A percentile compares a stretch with the other conserved stretches of the same genome.
phyloP scores from a whole-genome alignment of 2,888 invertebrate species.

The Xiphydria camelus region DNA sequence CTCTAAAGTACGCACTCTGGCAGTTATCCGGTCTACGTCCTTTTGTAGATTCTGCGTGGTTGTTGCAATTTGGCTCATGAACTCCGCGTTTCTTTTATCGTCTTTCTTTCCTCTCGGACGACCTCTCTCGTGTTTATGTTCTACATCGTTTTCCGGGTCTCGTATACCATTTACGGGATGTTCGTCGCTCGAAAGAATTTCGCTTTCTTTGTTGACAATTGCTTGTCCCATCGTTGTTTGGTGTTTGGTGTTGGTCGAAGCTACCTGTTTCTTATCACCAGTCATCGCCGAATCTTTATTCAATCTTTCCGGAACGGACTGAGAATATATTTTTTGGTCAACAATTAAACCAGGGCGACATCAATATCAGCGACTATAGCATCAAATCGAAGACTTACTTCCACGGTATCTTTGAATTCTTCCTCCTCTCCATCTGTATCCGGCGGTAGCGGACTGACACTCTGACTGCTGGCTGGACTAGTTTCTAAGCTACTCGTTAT shows the following conservation, averaged over 20 bases:
- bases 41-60: slow-evolving; percentile 59
- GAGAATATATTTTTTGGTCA: neutral
- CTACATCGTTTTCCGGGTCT: slow-evolving; percentile 27
- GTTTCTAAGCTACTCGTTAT: slow-evolving; percentile 58
- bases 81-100: slow-evolving; percentile 49
- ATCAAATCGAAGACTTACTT: slow-evolving; percentile 69
- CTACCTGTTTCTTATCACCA: slow-evolving; percentile 30
- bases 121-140: slow-evolving; percentile 34
- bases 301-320: slow-evolving; percentile 49
- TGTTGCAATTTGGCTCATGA: slow-evolving; percentile 59
- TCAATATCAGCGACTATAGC: neutral
- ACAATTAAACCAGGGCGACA: neutral
- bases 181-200: slow-evolving; percentile 39
- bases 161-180: slow-evolving; percentile 31
- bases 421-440: slow-evolving; percentile 72
- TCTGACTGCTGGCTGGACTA: slow-evolving; percentile 55
- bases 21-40: slow-evolving; percentile 59
- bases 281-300: neutral
- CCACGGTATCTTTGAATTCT: slow-evolving; percentile 81
- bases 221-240: slow-evolving; percentile 12
- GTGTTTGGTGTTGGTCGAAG: slow-evolving; percentile 3
- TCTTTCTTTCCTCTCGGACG: slow-evolving; percentile 42
- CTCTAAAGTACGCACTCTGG: slow-evolving; percentile 58
- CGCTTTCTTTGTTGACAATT: slow-evolving; percentile 19
- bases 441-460: slow-evolving; percentile 57